Evolutionary conservation across 2,888 invertebrate genomes (phyloP).

Genomic region (Lacanobia oleracea): DNA sequence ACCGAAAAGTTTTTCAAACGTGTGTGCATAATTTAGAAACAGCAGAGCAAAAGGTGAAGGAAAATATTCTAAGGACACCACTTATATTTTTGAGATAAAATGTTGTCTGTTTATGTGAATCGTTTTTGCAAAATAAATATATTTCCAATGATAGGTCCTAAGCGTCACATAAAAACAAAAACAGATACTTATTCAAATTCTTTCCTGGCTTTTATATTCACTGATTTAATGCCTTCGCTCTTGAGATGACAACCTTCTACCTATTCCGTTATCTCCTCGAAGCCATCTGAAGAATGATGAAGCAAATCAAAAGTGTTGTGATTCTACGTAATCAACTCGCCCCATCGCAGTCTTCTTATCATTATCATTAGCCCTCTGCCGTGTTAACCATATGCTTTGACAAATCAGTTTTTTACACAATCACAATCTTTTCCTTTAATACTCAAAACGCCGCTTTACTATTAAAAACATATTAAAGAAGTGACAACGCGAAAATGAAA

Average conservation of each 20-base stretch:
- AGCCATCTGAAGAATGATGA: constrained; percentile 21
- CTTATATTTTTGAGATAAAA: constrained; percentile 12
- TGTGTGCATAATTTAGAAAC: constrained; percentile 56
- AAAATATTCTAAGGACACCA: constrained; percentile 37
- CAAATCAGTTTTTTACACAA: not conserved
- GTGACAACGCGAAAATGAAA: constrained; percentile 50
- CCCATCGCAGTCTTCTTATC: constrained; percentile 1
- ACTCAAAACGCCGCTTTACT: not conserved
- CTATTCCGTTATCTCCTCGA: constrained; percentile 17
- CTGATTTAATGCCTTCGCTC: not conserved
- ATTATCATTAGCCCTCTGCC: not conserved
- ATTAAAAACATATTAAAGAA: constrained; percentile 61
- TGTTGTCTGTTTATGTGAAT: constrained; percentile 11
- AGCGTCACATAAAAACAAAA: not conserved
- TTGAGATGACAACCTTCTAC: constrained; percentile 16
- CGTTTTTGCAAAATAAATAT: constrained; percentile 9
- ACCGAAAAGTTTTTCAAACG: constrained; percentile 54
- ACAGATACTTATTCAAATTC: not conserved
- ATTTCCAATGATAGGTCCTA: constrained; percentile 8
- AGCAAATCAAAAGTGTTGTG: constrained; percentile 18
- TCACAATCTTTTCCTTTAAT: constrained; percentile 1
- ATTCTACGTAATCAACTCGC: constrained; percentile 27
- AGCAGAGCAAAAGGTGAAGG: constrained; percentile 62
- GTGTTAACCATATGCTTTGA: not conserved
- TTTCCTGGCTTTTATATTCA: not conserved